Conservation (phyloP, 2,797 vertebrate species). For the Anguilla megastoma region DNA sequence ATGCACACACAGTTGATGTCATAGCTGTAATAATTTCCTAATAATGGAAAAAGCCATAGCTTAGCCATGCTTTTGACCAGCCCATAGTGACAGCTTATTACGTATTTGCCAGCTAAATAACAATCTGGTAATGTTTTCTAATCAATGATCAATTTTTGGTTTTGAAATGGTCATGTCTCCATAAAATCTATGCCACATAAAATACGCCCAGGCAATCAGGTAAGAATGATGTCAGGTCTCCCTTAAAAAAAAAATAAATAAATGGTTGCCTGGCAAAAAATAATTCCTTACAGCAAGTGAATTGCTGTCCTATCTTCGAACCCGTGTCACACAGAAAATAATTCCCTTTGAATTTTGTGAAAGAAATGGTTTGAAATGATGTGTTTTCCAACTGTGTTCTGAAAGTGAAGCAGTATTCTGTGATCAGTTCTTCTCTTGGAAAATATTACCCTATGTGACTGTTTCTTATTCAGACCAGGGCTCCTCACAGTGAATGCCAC, state of each 20-base stretch:
- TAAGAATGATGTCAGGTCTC: slow-evolving; percentile 47
- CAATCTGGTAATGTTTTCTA: slow-evolving; percentile 53
- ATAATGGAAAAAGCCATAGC: background rate
- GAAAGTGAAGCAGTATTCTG: slow-evolving; percentile 38
- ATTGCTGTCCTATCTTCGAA: slow-evolving; percentile 47
- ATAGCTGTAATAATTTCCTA: background rate
- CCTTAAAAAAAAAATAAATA: slow-evolving; percentile 33
- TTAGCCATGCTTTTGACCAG: background rate
- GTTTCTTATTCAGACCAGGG: slow-evolving; percentile 24
- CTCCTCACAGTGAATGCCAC: background rate
- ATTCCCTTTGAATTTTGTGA: slow-evolving; percentile 39
- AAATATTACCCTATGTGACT: slow-evolving; percentile 28
- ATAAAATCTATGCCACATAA: slow-evolving; percentile 53
- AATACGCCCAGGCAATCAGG: slow-evolving; percentile 54
- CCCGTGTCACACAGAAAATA: slow-evolving; percentile 33
- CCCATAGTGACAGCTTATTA: background rate
- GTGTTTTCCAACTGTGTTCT: slow-evolving; percentile 23
- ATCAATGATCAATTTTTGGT: slow-evolving; percentile 49
- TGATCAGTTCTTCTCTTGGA: slow-evolving; percentile 35
- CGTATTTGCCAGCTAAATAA: slow-evolving; percentile 34
- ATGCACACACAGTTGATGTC: background rate
- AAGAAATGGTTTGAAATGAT: slow-evolving; percentile 50
- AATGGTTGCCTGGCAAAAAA: slow-evolving; percentile 32
- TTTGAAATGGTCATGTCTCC: slow-evolving; percentile 40
- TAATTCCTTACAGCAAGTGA: slow-evolving; percentile 43